Evolutionary conservation across 2,113 vertebrate species (phyloP), one percentile per base, ranked within the genome.

Genomic region (Thalassarche chlororhynchos): DNA sequence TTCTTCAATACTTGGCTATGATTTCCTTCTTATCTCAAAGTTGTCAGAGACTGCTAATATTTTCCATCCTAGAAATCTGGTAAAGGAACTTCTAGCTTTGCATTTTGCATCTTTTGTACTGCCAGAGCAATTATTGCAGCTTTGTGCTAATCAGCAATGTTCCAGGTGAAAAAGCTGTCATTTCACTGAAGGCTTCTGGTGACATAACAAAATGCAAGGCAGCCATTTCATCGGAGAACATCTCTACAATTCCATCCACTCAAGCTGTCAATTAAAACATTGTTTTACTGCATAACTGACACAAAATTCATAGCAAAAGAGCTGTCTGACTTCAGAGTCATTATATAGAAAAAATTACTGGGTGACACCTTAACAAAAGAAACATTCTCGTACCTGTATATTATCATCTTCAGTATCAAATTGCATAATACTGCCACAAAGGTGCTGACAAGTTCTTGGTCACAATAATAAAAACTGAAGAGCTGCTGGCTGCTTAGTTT

Each of bases 231-330:
- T 46, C 11, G 9, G 20, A 77, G 58, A 95, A 80, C 34, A 47
- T 49, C 69, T 91, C 58, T 76, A 51, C 51, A 82, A 60, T 75
- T 85, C 32, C 49, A 89, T 87, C 62, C 54, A 84, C 51, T 79
- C 34, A 87, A 86, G 19, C 26, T 91, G 85, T 89, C 94, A 91
- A 76, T 83, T 92, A 83, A 84, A 87, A 75, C n/a, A 81, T 38
- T 70, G 21, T 61, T 90, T 96, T 89, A 51, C 49, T 79, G 58
- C 38, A 36, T 44, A 82, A 87, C 24, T 74, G 66, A 81, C 54
- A 77, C 5, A 3, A 78, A 94, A 87, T 80, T 85, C 44, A 40
- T 52, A 85, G 80, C 17, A 68, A 66, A 84, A 83, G 19, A 93
- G 31, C n/a, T 80, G 12, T 84, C 51, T 86, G 47, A 62, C 54